Base-by-base conservation (phyloP, 2,113 vertebrate species). In the Pipra filicauda region DNA sequence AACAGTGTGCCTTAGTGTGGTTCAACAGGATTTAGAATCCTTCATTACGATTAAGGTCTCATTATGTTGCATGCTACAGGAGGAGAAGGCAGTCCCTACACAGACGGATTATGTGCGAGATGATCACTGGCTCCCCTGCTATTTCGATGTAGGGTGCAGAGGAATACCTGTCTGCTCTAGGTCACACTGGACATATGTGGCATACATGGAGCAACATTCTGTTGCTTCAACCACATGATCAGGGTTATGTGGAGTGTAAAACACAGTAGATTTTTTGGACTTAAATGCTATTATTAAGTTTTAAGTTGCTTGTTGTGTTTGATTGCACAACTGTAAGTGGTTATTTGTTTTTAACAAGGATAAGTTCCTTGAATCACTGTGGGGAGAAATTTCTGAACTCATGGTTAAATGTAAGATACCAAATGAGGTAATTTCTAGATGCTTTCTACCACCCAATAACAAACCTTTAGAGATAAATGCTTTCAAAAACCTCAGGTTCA, bases 51-150 rank as follows among this genome's bases (percentile, higher is more conserved):
- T 49, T 57, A 81, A 84, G 65, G 41, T 9, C 21, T 37, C 82
- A 33, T 66, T 90, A 44, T 72, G n/a, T 13, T 55, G 18, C 17
- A 31, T 67, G 15, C 35, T 66, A 22, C 39, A 55, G 8, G 0
- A 76, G 43, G 6, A 75, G 37, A 80, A 71, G 46, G 54, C 37
- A 90, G 51, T 46, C 31, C 24, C 37, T 55, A 5, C 33, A 16
- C 26, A 54, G 55, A 58, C 11, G 62, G 72, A 54, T 41, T 20
- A 17, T 0, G 6, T 48, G 43, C 21, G 55, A 62, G 28, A 70
- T 20, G n/a, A 37, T 41, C 0, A 0, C 51, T 31, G 14, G 5
- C 35, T 80, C 4, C 28, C 15, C 12, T 0, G 0, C 6, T 15
- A 57, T 11, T 69, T 20, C 24, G 41, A 3, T 0, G 1, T 1